A percentile compares a stretch with the other conserved stretches of the same genome.
phyloP scores from a whole-genome alignment of 2,113 vertebrate species.

The Eulacestoma nigropectus region DNA sequence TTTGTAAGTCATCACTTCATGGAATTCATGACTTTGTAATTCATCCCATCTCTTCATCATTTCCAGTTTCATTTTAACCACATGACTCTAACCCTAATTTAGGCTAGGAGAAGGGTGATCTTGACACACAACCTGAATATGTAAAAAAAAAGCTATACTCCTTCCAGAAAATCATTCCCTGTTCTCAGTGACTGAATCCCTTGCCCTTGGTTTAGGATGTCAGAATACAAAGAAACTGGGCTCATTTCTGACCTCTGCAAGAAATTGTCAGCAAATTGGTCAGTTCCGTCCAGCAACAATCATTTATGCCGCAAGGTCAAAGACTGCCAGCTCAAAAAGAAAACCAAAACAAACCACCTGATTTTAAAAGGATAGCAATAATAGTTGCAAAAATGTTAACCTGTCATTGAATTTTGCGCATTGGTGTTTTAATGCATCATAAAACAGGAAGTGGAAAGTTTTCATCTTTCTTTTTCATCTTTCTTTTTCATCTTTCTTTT shows the following conservation, averaged over 20 bases:
- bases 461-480: not conserved
- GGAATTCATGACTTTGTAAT: not conserved
- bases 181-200: not conserved
- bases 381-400: not conserved
- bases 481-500: not conserved
- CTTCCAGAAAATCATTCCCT: not conserved
- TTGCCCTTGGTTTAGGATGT: not conserved
- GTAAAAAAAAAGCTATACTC: fast-evolving
- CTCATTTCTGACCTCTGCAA: not conserved
- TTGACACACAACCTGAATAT: not conserved
- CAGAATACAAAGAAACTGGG: not conserved
- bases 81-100: not conserved
- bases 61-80: not conserved
- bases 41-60: not conserved
- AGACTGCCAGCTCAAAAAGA: not conserved
- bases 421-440: not conserved
- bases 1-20: not conserved
- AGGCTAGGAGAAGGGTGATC: not conserved
- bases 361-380: not conserved
- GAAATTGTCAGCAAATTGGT: not conserved
- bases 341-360: not conserved
- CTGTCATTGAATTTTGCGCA: not conserved
- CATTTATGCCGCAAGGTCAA: not conserved
- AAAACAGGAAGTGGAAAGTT: not conserved
- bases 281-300: not conserved